These are phyloP conservation scores for Macrosteles quadrilineatus DNA, from an alignment of 1,140 invertebrate genomes.

Conservation along the genomic window DNA sequence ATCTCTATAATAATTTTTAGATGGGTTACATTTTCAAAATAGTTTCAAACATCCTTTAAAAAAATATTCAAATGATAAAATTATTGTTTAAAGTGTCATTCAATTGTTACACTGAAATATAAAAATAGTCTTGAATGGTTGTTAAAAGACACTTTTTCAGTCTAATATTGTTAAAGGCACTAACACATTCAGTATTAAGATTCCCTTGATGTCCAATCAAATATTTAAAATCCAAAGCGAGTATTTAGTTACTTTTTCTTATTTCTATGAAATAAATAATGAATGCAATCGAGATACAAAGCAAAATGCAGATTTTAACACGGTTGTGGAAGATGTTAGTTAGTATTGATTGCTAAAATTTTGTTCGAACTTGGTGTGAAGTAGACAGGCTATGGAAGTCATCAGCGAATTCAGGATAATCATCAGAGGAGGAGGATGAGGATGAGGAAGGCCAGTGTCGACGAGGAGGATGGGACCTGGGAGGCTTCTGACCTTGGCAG, in stretches of 20 bases:
- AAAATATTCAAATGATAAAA: too few species aligned
- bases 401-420: conserved; percentile 34
- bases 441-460: conserved; percentile 33
- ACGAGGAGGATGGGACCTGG: conserved; percentile 8
- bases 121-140: too few species aligned
- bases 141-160: not conserved
- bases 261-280: not conserved
- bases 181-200: too few species aligned
- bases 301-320: not conserved
- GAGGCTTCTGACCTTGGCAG: conserved; percentile 29
- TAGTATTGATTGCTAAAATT: conserved; percentile 25
- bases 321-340: not conserved
- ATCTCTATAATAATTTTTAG: too few species aligned
- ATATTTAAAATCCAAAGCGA: too few species aligned
- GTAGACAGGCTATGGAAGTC: conserved; percentile 32
- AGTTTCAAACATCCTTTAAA: too few species aligned
- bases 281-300: not conserved
- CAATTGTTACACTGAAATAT: too few species aligned
- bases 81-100: too few species aligned
- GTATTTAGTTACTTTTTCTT: not conserved
- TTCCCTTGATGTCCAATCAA: too few species aligned
- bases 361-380: conserved; percentile 29
- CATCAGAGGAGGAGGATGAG: conserved; percentile 34
- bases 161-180: not conserved
- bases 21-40: too few species aligned